Evolutionary conservation across 64 coral and sea anemone genomes (phyloP).

Genomic region (Porites lutea): DNA sequence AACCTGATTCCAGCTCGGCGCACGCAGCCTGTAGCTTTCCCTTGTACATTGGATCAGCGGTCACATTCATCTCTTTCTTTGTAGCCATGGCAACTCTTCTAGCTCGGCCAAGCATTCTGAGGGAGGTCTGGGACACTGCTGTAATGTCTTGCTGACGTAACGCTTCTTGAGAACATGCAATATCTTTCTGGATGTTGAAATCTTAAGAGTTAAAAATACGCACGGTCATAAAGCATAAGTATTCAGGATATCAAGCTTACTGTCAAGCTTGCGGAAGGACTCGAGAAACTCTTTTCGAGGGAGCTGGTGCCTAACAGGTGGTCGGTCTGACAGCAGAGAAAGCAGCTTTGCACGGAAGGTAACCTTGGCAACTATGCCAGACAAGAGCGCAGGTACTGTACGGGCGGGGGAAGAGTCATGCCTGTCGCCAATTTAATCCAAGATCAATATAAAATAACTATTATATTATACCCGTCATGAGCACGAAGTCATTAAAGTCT

Average conservation of each 20-base stretch:
- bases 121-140: slow-evolving; percentile 64
- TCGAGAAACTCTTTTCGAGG: background rate
- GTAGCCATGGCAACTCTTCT: slow-evolving; percentile 69
- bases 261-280: too few species aligned
- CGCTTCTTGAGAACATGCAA: slow-evolving; percentile 75
- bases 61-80: slow-evolving; percentile 75
- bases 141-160: slow-evolving; percentile 66
- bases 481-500: slow-evolving; percentile 76
- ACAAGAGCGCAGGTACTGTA: too few species aligned
- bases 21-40: slow-evolving; percentile 60
- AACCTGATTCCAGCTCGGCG: slow-evolving; percentile 65
- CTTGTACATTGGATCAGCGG: slow-evolving; percentile 93
- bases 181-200: slow-evolving; percentile 75
- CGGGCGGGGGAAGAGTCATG: too few species aligned
- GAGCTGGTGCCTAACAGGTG: too few species aligned
- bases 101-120: slow-evolving; percentile 73
- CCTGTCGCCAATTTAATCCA: too few species aligned
- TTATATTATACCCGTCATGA: slow-evolving; percentile 62
- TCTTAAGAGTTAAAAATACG: slow-evolving; percentile 29
- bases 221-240: background rate
- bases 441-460: background rate
- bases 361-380: too few species aligned
- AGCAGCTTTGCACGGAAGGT: too few species aligned
- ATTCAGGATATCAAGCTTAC: too few species aligned
- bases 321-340: too few species aligned